Evolutionary conservation across 2,113 vertebrate genomes (phyloP), one percentile per base, ranked within the genome.

Genomic region (Pavo muticus): DNA sequence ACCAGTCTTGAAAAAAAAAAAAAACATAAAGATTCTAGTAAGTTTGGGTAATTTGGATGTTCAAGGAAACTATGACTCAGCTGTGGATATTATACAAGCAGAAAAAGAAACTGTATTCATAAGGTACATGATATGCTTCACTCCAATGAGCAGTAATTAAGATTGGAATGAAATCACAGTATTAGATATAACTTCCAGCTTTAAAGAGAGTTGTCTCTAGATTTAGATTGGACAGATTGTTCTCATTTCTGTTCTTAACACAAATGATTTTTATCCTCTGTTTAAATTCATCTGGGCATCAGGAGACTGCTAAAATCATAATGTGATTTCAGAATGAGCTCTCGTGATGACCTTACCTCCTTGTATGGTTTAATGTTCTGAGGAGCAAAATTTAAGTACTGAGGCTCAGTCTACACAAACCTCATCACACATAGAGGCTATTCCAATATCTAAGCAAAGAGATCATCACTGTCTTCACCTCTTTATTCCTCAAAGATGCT

Each of bases 141-240:
- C 35, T 67, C 48, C 56, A 92, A 83, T 54, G 35, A 84, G 68
- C 25, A 64, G 50, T 50, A 93, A 86, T 40, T 76, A 87, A 48
- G 48, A 42, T 1, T 44, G 29, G 45, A 84, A 81, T 32, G 14
- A 91, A 93, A 89, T 65, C 52, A 84, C 44, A 82, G 70, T 84
- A 82, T 57, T 47, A 88, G 77, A 84, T 24, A 67, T 3, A 32
- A 65, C 23, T 88, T 90, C 21, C 65, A 89, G 61, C 73, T 94
- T 91, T 87, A 78, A 65, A 74, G 23, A 86, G 9, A 75, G 14
- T 19, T 90, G 39, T 68, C 50, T 68, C 52, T 84, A 45, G 42
- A 11, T 92, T 93, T 84, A 86, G 52, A 57, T 81, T 81, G 92
- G 61, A 78, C 67, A 84, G 56, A 71, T 69, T 82, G 65, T n/a